Evolutionary conservation across 2,888 invertebrate species (phyloP), one percentile per base, ranked within the genome.

Genomic region (Disparrhopalites patrizii): DNA sequence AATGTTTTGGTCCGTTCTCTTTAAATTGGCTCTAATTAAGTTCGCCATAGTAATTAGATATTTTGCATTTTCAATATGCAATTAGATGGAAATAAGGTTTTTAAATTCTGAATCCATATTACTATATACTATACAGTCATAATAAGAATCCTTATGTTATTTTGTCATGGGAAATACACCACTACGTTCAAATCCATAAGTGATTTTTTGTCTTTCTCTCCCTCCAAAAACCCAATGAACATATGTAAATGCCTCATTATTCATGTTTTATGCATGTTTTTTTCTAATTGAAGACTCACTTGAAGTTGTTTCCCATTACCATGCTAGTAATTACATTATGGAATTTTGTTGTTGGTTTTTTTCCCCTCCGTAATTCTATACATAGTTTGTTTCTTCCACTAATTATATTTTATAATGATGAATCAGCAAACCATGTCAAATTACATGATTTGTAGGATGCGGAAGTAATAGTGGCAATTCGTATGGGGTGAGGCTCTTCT

Each of bases 21-120:
- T n/a, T 23, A 58, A 43, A 58, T 38, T 58, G 58, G 47, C 47
- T 51, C 36, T 61, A 61, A 61, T 61, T 50, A 61, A 61, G 51
- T 61, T 61, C 31, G 31, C 43, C 50, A 60, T 50, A 23, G 20
- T 60, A 60, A 60, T 60, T 61, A 51, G 33, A 61, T 61, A 51
- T 61, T 28, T 23, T 50, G 30, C n/a, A 31, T 61, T 61, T 61
- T 51, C 51, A 50, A 51, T 61, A 31, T 61, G 61, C 18, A 61
- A 61, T 61, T 50, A 61, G 61, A 61, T 50, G 50, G 50, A 50
- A 60, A 60, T 50, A 15, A 28, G 31, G 43, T 23, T 5, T 60
- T 60, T 31, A 50, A 30, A 50, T 60, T 47, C 47, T 20, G 50
- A 47, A 25, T 4, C 43, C 28, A 60, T 30, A n/a, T n/a, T n/a